Conservation (phyloP, 2,797 vertebrate species). For the Cynodonichthys magdalenae region DNA sequence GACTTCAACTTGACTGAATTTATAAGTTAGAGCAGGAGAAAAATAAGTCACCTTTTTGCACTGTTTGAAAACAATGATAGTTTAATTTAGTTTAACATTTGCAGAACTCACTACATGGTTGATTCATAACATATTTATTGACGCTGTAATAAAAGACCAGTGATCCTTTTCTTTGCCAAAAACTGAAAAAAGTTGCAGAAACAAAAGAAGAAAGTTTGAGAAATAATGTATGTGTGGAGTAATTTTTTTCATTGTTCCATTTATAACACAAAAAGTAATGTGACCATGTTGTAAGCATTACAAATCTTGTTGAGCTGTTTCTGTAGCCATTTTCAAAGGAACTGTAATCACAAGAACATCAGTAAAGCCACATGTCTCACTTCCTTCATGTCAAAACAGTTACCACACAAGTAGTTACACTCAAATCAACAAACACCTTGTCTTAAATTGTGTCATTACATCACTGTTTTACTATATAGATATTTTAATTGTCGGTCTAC, state of each 20-base stretch:
- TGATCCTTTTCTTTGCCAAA: not conserved
- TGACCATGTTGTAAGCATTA: not conserved
- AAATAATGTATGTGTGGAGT: not conserved
- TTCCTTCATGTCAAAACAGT: conserved; percentile 39
- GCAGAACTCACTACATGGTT: not conserved
- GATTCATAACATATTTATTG: not conserved
- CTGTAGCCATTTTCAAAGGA: conserved; percentile 7
- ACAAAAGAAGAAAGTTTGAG: conserved; percentile 3
- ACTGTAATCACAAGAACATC: conserved; percentile 27
- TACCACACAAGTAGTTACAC: conserved; percentile 2
- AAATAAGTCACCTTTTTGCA: not conserved
- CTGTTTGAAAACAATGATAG: not conserved
- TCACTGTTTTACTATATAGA: not conserved
- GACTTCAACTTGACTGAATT: not conserved
- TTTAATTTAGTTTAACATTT: not conserved
- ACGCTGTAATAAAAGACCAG: not conserved
- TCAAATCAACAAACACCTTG: conserved; percentile 19
- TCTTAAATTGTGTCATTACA: conserved; percentile 18
- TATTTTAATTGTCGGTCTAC: not conserved
- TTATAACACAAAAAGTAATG: not conserved
- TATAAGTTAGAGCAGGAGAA: not conserved
- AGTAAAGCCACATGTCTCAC: conserved; percentile 31
- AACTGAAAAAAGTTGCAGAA: not conserved
- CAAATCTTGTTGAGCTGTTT: conserved; percentile 5
- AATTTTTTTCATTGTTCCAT: not conserved